Evolutionary conservation across 2,797 vertebrate species (phyloP), one percentile per base, ranked within the genome.

Genomic region (Hydrolagus colliei): DNA sequence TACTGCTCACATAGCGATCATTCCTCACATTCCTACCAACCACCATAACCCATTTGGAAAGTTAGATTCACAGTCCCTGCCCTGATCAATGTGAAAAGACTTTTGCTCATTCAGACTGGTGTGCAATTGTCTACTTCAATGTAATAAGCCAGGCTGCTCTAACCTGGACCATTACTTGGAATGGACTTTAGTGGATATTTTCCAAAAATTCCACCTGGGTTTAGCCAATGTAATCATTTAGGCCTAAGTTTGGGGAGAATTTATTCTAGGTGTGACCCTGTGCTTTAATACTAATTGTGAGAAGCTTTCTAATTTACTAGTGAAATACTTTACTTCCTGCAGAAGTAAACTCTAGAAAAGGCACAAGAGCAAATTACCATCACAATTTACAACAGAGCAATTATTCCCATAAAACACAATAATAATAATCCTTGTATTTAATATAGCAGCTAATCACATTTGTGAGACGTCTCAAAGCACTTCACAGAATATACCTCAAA

Each of bases 31-130:
- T 52, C 41, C 41, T 3, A 32, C 79, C 79, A 71, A 71, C 27
- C 79, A 84, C 18, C n/a, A 63, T 84, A 84, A 84, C 41, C 79
- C 79, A 71, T 68, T 84, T 84, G 41, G 79, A 84, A 71, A 68
- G 65, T 71, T 84, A 84, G 68, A 84, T 84, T 67, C 65, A 41
- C 27, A 84, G 62, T 16, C 62, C 41, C 41, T 6, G 6, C 41
- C 41, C 79, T 35, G 79, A 27, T 71, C 79, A 84, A 71, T 71
- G 67, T 41, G 11, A 84, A 84, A 84, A 18, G 32, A 71, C 79
- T 71, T 68, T 65, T 65, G 77, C 77, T 84, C 16, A 35, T 84
- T 41, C 65, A 41, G 14, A 20, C 27, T 16, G 35, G 4, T 71
- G 65, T 27, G 65, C 13, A 71, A 84, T 84, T 71, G 65, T 84